Evolutionary conservation across 2,888 invertebrate genomes (phyloP), one percentile per base, ranked within the genome.

Genomic region (Drosophila buzzatii): DNA sequence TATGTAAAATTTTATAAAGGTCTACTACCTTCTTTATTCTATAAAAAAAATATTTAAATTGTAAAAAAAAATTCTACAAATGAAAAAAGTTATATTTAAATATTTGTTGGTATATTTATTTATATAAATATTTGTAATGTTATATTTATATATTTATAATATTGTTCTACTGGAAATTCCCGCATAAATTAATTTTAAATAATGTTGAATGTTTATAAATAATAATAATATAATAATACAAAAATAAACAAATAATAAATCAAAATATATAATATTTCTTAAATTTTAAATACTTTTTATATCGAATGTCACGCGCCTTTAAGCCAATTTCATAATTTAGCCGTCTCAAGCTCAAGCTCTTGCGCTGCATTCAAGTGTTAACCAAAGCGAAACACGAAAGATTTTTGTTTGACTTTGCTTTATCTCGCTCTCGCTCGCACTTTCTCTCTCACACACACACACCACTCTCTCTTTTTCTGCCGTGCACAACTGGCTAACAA

Each of bases 321-420:
- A 68, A 65, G 47, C 16, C 51, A 60, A 63, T 82, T 75, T 59
- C 14, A 67, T 64, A 53, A 67, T 70, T 79, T 70, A 3, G 9
- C 27, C 10, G 31, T 1, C 12, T 3, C n/a, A n/a, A 18, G 23
- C 23, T 3, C 33, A 23, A 27, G 23, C 23, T 44, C 23, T 35
- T 23, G 52, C 23, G 37, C 37, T 53, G 53, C 41, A n/a, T 64
- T 39, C 20, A 39, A 67, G 60, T 53, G 49, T 51, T 68, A 51
- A 14, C 31, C 68, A 44, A 62, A 62, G 56, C 20, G 31, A 39
- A 51, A 45, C 42, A 47, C 37, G 39, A 56, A 58, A 2, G 44
- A 51, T 59, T 45, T 18, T 56, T 52, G 52, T 44, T 60, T 20
- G 37, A 6, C 33, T 57, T 55, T n/a, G 3, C 41, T 55, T 16